Base-by-base conservation (phyloP, 2,113 vertebrate species). In the Hassar affinis region DNA sequence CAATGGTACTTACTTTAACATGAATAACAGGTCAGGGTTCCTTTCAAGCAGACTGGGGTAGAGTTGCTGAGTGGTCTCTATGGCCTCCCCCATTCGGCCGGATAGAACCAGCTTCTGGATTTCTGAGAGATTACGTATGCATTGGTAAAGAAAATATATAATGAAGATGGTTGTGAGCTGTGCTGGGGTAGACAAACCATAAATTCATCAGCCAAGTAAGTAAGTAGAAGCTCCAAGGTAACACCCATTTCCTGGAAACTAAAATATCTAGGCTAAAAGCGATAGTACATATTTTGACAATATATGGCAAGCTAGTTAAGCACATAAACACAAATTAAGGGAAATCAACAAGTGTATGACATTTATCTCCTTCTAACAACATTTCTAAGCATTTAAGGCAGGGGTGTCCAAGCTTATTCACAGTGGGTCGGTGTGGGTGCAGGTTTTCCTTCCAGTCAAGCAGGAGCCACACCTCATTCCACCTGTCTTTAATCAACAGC, bases 81-180 rank as follows among this genome's bases (percentile, higher is more conserved):
- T 99, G 93, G 98, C 98, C 93, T 99, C 98, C 87, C 98, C 98
- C 98, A 99, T 99, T 93, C 98, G 95, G 91, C 98, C 98, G 11
- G 98, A 97, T 94, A 99, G 93, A 90, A 99, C 97, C 95, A 99
- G 93, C 94, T 98, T 99, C 94, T 99, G 98, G 94, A 99, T 99
- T 94, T 98, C 98, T 99, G 93, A 89, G 91, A 79, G 91, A 3
- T 45, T 45, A 49, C 61, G 59, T 5, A 15, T 49, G 2, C 11
- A 52, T 82, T 71, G 8, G 6, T 47, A 11, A 84, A 74, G 14
- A 49, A 49, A 27, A 74, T 49, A 11, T 22, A n/a, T n/a, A n/a
- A 72, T 72, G 45, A 25, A 71, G 20, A 11, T 52, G 49, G 27
- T 75, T 75, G 15, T 75, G 25, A 76, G 14, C 10, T 22, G 27